These are phyloP conservation scores for Akabosia matsudoensis DNA, from an alignment of 1,140 invertebrate species.

Conservation along the genomic window DNA sequence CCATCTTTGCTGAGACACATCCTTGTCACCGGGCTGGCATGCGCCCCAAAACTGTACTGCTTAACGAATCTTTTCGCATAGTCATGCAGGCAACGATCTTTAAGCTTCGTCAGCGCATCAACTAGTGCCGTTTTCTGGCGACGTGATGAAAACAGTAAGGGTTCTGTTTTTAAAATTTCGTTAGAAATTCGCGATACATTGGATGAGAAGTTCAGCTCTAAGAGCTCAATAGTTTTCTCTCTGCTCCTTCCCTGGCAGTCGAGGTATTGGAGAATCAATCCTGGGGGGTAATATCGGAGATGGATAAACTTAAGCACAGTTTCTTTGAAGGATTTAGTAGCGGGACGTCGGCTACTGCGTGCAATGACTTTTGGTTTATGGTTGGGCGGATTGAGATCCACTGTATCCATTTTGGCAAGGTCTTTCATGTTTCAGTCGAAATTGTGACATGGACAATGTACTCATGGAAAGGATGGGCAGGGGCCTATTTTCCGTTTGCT, in stretches of 20 bases:
- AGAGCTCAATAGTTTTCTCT: constrained; percentile 63
- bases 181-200: constrained; percentile 57
- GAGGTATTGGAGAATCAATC: constrained; percentile 60
- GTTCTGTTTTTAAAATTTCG: constrained; percentile 55
- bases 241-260: constrained; percentile 57
- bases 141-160: constrained; percentile 55
- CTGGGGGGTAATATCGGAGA: constrained; percentile 66
- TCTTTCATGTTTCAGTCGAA: not conserved
- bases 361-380: not conserved
- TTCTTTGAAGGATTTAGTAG: not conserved
- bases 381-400: not conserved
- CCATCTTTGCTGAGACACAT: constrained; percentile 69
- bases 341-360: constrained; percentile 49
- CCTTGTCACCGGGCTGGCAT: constrained; percentile 74
- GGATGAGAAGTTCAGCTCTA: constrained; percentile 61
- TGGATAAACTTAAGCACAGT: constrained; percentile 63
- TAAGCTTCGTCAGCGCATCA: constrained; percentile 56
- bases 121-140: constrained; percentile 57
- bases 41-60: constrained; percentile 66
- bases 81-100: constrained; percentile 56
- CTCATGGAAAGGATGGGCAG: no score
- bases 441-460: no score
- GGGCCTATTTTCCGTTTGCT: no score
- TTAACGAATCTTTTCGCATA: constrained; percentile 63
- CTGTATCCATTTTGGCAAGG: no score